Evolutionary conservation across 2,888 invertebrate species (phyloP), one percentile per base, ranked within the genome.

Genomic region (Drosophila testacea): DNA sequence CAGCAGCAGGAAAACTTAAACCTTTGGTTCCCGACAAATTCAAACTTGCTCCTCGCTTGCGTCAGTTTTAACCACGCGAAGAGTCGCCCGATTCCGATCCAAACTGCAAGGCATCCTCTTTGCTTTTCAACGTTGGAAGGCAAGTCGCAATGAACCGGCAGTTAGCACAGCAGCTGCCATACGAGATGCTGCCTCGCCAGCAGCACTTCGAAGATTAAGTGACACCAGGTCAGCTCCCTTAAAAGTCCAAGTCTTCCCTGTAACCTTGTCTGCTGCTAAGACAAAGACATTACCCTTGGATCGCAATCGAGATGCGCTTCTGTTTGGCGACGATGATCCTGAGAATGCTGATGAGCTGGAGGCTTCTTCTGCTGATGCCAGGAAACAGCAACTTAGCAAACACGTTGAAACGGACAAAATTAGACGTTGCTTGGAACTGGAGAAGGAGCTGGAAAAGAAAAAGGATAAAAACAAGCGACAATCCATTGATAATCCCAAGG

Each of bases 61-160:
- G 38, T 10, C 11, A 94, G 94, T 55, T 94, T 94, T 90, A 90
- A 38, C 69, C 95, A 16, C 93, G 94, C n/a, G 93, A 94, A 39
- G 91, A 93, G 54, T 94, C 94, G 0, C 94, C 95, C 0, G 94
- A 95, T 60, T 94, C 94, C 0, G 94, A 94, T 44, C 88, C 92
- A 1, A 91, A 92, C 46, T 78, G 69, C 11, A 79, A 80, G 3
- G 60, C 42, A 0, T 34, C 62, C 9, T n/a, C 73, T 1, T 59
- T 80, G 0, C 74, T 0, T 92, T 92, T 62, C 86, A 77, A 48
- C 86, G 92, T n/a, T 93, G 93, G 92, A 92, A 91, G 64, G 65
- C 66, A 1, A 65, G 61, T 0, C 79, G 78, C 30, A 44, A 32
- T 10, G 41, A 54, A 6, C 2, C 61, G 30, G 38, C 50, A 6